phyloP scores from a whole-genome alignment of 2,113 vertebrate species.

The Crotalus horridus region DNA sequence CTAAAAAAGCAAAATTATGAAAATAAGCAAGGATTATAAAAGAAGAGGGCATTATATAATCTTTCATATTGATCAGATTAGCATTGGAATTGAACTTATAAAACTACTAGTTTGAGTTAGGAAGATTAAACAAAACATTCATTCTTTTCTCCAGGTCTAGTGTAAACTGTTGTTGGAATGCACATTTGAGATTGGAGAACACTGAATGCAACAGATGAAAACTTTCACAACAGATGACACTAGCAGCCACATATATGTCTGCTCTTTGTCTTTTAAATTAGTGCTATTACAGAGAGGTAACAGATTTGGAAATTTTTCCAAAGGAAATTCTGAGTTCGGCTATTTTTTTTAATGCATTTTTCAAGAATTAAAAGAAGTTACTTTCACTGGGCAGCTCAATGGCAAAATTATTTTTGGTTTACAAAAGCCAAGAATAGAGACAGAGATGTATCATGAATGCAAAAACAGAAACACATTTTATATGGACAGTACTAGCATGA shows the following conservation, averaged over 20 bases:
- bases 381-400: slow-evolving; percentile 7
- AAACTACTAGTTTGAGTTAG: not conserved
- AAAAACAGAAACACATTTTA: slow-evolving; percentile 27
- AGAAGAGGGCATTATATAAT: not conserved
- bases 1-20: not conserved
- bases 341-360: not conserved
- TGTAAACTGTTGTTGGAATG: not conserved
- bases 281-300: not conserved
- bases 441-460: not conserved
- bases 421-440: not conserved
- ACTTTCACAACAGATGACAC: not conserved
- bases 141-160: not conserved
- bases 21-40: not conserved
- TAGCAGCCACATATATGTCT: not conserved
- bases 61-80: not conserved
- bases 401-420: not conserved
- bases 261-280: not conserved
- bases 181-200: not conserved
- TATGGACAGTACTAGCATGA: not conserved
- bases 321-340: not conserved
- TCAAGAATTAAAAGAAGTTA: not conserved
- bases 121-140: not conserved
- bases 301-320: not conserved
- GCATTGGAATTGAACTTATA: not conserved
- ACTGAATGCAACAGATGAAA: not conserved